These are phyloP conservation scores for Mallotus villosus DNA, from an alignment of 2,797 vertebrate species.

Conservation along the genomic window DNA sequence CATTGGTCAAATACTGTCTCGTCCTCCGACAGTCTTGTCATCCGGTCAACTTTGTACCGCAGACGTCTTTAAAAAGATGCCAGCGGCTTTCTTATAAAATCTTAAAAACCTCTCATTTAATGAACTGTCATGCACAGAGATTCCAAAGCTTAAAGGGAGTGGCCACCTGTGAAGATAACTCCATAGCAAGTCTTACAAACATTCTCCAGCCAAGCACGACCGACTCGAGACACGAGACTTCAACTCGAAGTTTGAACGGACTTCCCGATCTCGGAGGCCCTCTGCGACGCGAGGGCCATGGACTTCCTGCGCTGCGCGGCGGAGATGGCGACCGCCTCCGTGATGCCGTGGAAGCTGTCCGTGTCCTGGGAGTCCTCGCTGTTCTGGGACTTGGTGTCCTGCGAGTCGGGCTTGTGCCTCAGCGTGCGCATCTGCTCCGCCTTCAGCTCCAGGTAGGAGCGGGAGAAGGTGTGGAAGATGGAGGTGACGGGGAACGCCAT, in stretches of 20 bases:
- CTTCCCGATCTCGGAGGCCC: constrained; percentile 16
- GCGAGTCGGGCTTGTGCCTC: constrained; percentile 75
- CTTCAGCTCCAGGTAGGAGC: constrained; percentile 92
- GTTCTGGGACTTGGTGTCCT: constrained; percentile 75
- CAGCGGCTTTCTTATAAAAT: constrained; percentile 9
- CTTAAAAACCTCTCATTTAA: constrained; percentile 2
- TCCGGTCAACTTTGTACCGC: not conserved
- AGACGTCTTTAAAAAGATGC: constrained; percentile 13
- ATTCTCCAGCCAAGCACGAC: no score
- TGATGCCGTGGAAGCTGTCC: constrained; percentile 56
- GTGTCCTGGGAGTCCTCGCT: constrained; percentile 72
- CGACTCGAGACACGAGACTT: not conserved
- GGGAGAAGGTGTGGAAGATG: constrained; percentile 97
- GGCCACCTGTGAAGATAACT: constrained; percentile 19
- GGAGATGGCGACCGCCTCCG: constrained; percentile 42
- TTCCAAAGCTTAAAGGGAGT: not conserved
- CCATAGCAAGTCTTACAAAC: constrained; percentile 28
- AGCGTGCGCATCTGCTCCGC: constrained; percentile 84
- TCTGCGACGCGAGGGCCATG: constrained; percentile 53
- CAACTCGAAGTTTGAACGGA: not conserved
- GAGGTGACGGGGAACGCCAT: constrained; percentile 97
- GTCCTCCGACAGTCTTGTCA: not conserved
- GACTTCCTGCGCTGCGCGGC: constrained; percentile 61
- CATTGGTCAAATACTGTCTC: not conserved
- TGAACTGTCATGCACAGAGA: not conserved